These are phyloP conservation scores for Trichonephila clavata DNA, from an alignment of 1,140 invertebrate species.

Conservation along the genomic window DNA sequence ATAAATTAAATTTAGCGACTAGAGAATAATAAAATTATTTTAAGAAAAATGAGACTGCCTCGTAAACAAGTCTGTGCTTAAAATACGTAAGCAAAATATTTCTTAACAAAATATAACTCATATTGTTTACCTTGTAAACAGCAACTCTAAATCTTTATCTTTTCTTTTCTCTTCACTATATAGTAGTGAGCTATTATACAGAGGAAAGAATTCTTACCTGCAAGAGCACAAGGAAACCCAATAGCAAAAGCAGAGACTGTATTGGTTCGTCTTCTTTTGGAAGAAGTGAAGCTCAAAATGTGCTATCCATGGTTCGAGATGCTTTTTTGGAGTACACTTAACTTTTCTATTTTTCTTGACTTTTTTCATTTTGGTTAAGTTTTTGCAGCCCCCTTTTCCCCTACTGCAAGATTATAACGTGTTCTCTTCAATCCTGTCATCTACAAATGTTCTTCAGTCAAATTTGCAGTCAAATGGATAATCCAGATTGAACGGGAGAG, in stretches of 20 bases:
- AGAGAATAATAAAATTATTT: not conserved
- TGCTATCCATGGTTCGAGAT: not conserved
- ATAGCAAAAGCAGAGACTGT: not conserved
- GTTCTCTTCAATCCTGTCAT: not conserved
- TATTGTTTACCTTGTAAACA: not conserved
- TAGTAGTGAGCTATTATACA: slow-evolving; percentile 10
- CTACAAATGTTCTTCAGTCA: slow-evolving; percentile 37
- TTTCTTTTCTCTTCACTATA: not conserved
- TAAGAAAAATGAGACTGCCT: not conserved
- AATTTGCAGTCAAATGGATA: not conserved
- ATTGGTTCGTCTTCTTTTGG: not conserved
- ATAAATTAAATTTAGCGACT: not conserved
- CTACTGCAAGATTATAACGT: not conserved
- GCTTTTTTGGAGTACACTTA: not conserved
- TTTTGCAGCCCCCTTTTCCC: not conserved
- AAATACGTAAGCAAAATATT: not conserved
- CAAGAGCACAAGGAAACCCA: not conserved
- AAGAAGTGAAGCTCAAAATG: slow-evolving; percentile 54
- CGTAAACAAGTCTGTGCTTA: not conserved
- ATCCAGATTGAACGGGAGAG: not conserved
- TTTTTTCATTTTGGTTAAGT: not conserved
- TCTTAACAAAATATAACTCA: not conserved
- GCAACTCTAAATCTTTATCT: not conserved
- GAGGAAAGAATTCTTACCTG: not conserved
- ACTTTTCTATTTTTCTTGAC: not conserved